Conservation (phyloP, 2,113 vertebrate genomes). For the Benitochromis conjunctus region DNA sequence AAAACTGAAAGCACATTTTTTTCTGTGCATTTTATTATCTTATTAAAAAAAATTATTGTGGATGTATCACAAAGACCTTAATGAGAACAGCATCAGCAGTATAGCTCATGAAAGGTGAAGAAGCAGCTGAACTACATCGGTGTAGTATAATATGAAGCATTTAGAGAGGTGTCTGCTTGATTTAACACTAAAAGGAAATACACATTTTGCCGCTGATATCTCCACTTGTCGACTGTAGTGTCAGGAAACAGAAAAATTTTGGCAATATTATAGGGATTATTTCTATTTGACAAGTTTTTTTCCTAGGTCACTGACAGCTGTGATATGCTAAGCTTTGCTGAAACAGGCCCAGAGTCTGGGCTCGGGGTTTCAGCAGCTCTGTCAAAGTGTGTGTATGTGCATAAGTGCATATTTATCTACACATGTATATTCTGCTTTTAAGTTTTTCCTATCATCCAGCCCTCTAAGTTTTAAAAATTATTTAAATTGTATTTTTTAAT, state of each 20-base stretch:
- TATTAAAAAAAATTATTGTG: background rate
- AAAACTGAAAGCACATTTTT: background rate
- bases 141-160: background rate
- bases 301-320: conserved; percentile 7
- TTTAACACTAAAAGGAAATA: background rate
- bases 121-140: conserved; percentile 2
- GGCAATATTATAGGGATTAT: background rate
- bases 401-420: background rate
- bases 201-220: background rate
- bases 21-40: background rate
- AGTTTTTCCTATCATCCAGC: background rate
- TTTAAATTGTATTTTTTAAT: background rate
- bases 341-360: background rate
- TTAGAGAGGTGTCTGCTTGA: background rate
- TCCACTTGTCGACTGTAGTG: background rate
- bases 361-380: background rate
- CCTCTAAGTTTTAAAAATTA: background rate
- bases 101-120: background rate
- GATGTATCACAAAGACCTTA: background rate
- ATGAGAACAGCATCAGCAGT: conserved; percentile 6
- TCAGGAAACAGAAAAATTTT: background rate
- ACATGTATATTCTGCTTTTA: background rate
- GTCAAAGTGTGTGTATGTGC: background rate
- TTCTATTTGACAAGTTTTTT: conserved; percentile 16
- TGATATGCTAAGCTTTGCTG: background rate